These are phyloP conservation scores for Perizoma affinitatum DNA, from an alignment of 2,888 invertebrate genomes.

Conservation along the genomic window DNA sequence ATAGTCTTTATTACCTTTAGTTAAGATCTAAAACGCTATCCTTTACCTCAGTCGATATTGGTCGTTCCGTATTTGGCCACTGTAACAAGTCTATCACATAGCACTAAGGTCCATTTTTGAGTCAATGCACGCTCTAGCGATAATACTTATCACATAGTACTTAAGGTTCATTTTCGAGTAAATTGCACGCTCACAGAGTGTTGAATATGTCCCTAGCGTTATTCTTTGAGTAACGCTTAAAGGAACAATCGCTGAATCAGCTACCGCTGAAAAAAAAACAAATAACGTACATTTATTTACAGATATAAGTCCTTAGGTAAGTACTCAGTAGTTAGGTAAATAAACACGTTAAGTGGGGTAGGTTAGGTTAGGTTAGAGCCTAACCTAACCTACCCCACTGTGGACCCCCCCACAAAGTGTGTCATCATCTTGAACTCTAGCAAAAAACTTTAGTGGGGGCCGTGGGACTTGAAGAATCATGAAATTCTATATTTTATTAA, in stretches of 20 bases:
- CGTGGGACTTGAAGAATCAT: no score
- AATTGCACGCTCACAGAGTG: constrained; percentile 60
- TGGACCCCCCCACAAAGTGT: no score
- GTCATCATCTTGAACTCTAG: no score
- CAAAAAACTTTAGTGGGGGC: no score
- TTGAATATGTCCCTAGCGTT: constrained; percentile 79
- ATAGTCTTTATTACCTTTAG: constrained; percentile 9
- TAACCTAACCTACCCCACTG: no score
- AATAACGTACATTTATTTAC: no score
- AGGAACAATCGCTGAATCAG: constrained; percentile 83
- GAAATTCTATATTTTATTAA: no score
- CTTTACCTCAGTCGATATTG: constrained; percentile 48
- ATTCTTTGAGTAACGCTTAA: constrained; percentile 79
- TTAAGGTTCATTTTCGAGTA: constrained; percentile 32
- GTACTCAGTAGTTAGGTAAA: no score
- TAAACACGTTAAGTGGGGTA: no score
- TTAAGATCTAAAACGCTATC: constrained; percentile 30
- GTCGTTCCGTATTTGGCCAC: constrained; percentile 43
- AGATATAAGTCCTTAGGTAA: no score
- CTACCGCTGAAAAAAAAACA: constrained; percentile 69
- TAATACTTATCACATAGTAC: constrained; percentile 57
- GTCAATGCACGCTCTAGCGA: constrained; percentile 33
- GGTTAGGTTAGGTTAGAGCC: no score
- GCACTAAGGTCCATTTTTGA: constrained; percentile 38
- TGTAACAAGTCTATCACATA: constrained; percentile 50